These are phyloP conservation scores for Mactromeris polynyma DNA, from an alignment of 2,888 invertebrate species.

Conservation along the genomic window DNA sequence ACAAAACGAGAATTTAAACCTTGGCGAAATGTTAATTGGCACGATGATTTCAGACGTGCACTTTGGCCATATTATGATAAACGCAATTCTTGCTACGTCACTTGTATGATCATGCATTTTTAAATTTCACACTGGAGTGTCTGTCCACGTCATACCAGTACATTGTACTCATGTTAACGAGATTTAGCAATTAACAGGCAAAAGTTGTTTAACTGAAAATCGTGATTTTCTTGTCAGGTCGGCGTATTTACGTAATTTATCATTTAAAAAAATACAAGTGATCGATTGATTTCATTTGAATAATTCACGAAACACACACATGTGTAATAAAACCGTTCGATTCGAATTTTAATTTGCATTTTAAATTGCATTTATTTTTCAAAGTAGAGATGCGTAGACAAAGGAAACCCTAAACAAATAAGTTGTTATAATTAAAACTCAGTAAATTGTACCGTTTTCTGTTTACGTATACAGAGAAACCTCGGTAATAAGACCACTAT, in stretches of 20 bases:
- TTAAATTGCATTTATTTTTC: no score
- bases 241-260: not conserved
- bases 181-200: not conserved
- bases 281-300: not conserved
- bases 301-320: not conserved
- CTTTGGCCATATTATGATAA: no score
- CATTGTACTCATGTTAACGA: not conserved
- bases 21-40: no score
- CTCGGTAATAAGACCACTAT: no score
- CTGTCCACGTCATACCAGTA: not conserved
- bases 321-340: not conserved
- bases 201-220: not conserved
- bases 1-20: no score
- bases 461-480: no score
- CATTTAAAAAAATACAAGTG: not conserved
- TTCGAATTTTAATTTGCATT: no score
- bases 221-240: slow-evolving; percentile 11
- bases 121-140: not conserved
- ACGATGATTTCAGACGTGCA: no score
- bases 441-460: no score
- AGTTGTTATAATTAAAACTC: no score
- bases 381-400: no score
- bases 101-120: not conserved
- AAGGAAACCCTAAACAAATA: no score
- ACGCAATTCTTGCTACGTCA: not conserved